Conservation (phyloP, 2,113 vertebrate species). For the Caranx ignobilis region DNA sequence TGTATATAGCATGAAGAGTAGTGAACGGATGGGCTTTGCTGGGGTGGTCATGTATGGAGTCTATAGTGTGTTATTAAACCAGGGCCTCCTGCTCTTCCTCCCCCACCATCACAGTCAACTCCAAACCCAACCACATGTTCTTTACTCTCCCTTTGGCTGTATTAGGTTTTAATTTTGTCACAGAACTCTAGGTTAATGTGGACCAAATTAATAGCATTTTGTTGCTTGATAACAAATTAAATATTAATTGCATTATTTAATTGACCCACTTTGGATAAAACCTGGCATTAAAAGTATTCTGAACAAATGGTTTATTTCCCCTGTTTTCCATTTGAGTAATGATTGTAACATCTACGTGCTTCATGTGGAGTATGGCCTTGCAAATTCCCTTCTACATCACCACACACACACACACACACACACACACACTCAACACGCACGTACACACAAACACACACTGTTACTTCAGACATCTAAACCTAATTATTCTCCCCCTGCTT, state of each 20-base stretch:
- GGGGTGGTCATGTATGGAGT: conserved; percentile 79
- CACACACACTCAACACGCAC: conserved; percentile 33
- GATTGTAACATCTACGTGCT: conserved; percentile 66
- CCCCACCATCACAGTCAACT: conserved; percentile 40
- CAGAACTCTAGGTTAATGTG: not conserved
- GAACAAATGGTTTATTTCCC: conserved; percentile 13
- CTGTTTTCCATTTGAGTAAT: conserved; percentile 24
- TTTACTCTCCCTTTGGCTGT: conserved; percentile 7
- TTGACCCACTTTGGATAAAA: conserved; percentile 13
- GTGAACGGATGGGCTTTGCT: conserved; percentile 69
- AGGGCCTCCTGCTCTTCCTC: conserved; percentile 65
- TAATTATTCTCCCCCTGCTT: conserved; percentile 80
- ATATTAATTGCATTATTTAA: not conserved
- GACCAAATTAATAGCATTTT: not conserved
- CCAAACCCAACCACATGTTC: conserved; percentile 42
- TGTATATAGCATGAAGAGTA: conserved; percentile 75
- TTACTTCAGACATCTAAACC: conserved; percentile 78
- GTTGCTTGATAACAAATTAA: not conserved
- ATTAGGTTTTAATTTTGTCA: conserved; percentile 7
- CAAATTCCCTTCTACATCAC: conserved; percentile 71
- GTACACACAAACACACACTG: conserved; percentile 43
- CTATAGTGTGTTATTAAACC: conserved; percentile 78
- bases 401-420: conserved; percentile 50
- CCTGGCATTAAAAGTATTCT: not conserved
- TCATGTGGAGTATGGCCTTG: conserved; percentile 60